Evolutionary conservation across 2,888 invertebrate genomes (phyloP).

Genomic region (Machimus atricapillus): DNA sequence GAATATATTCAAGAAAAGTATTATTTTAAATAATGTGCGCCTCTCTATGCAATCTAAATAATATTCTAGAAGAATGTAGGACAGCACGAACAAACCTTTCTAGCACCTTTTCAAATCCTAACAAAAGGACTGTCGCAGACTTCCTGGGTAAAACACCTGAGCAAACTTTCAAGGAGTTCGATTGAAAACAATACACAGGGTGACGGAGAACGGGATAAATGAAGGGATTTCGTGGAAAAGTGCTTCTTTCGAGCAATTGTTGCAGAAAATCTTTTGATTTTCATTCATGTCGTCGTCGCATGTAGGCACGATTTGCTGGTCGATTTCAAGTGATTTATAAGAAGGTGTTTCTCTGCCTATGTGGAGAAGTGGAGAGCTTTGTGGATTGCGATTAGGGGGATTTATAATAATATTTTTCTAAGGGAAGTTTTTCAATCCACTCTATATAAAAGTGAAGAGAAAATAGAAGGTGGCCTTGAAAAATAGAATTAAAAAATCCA

Average conservation of each 20-base stretch:
- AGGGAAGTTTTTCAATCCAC: background rate
- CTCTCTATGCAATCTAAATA: background rate
- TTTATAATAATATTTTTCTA: background rate
- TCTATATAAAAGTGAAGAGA: background rate
- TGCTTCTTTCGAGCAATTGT: background rate
- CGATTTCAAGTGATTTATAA: background rate
- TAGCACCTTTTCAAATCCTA: background rate
- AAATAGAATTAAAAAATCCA: too few relatives aligned
- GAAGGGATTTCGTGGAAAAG: background rate
- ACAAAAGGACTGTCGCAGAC: background rate
- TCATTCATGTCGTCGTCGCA: background rate
- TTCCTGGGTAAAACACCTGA: background rate
- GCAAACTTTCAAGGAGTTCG: background rate
- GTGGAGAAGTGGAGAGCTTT: background rate
- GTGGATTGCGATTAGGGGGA: background rate
- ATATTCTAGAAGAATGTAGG: background rate
- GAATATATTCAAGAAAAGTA: background rate
- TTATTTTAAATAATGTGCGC: background rate
- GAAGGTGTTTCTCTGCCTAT: background rate
- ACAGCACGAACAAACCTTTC: background rate
- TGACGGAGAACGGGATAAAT: background rate
- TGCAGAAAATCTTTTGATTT: background rate
- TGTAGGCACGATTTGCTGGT: background rate
- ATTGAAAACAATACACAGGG: background rate
- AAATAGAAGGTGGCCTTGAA: too few relatives aligned